Percentiles rank a stretch among this genome's conserved stretches.
Conservation (phyloP, 2,113 vertebrate genomes). For the Camarhynchus parvulus region DNA sequence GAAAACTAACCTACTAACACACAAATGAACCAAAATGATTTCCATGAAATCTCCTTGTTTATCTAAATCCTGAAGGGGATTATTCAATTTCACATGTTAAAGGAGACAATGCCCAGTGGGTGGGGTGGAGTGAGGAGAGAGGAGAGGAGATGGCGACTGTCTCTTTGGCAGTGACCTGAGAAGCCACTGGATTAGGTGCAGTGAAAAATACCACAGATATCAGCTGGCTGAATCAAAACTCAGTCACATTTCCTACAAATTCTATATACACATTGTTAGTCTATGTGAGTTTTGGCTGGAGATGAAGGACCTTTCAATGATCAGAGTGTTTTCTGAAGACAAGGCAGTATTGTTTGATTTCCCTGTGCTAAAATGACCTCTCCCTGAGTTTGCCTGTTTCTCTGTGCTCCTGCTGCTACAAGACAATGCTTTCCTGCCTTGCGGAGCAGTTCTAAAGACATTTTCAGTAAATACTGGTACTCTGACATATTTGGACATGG, state of each 20-base stretch:
- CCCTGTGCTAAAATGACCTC: fast-evolving
- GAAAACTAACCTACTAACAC: not conserved
- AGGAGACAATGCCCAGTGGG: not conserved
- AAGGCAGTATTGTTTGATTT: not conserved
- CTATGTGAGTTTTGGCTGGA: not conserved
- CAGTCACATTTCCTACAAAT: not conserved
- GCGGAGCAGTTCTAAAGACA: not conserved
- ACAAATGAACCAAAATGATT: not conserved
- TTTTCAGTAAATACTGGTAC: not conserved
- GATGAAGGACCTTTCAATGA: not conserved
- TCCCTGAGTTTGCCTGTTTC: not conserved
- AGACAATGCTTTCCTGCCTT: not conserved
- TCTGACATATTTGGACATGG: fast-evolving
- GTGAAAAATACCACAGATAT: not conserved
- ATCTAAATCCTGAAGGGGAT: not conserved
- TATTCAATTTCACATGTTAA: not conserved
- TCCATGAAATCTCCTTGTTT: not conserved
- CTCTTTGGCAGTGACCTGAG: not conserved
- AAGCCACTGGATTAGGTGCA: not conserved
- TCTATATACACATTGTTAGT: not conserved
- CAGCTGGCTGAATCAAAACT: not conserved
- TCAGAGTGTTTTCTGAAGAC: not conserved
- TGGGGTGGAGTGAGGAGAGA: not conserved
- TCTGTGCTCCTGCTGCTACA: not conserved
- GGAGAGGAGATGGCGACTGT: not conserved